These are phyloP conservation scores for Calephelis perditalis DNA, from an alignment of 2,888 invertebrate genomes.

Conservation along the genomic window DNA sequence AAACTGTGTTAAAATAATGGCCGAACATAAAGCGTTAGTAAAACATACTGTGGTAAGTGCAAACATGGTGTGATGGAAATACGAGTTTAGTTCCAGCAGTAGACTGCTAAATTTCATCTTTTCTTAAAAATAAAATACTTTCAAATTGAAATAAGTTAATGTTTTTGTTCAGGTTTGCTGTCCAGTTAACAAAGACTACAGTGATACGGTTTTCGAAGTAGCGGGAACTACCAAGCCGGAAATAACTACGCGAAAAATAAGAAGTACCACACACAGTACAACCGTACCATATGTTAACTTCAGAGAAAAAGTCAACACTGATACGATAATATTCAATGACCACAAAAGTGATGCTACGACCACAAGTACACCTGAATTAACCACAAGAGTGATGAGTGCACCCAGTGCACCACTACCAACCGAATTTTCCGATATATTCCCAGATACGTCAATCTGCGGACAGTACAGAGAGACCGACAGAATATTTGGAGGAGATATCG, in stretches of 20 bases:
- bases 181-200: constrained; percentile 17
- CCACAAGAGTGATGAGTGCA: neutral
- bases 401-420: neutral
- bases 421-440: constrained; percentile 39
- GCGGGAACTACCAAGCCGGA: neutral
- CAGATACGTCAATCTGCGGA: constrained; percentile 43
- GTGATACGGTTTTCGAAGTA: neutral
- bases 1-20: too few species aligned
- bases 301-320: neutral
- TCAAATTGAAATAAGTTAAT: too few species aligned
- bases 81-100: too few species aligned
- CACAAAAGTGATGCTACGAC: constrained; percentile 7
- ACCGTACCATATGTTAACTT: neutral
- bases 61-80: too few species aligned
- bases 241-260: constrained; percentile 3
- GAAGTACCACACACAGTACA: neutral
- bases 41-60: too few species aligned
- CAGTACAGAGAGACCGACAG: constrained; percentile 37
- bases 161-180: constrained; percentile 32
- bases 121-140: too few species aligned
- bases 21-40: too few species aligned
- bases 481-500: constrained; percentile 70
- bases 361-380: neutral
- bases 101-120: too few species aligned
- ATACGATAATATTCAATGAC: constrained; percentile 7